Percentiles rank a stretch among this genome's conserved stretches.
Conservation (phyloP, 2,113 vertebrate genomes). For the Malaclemys terrapin region DNA sequence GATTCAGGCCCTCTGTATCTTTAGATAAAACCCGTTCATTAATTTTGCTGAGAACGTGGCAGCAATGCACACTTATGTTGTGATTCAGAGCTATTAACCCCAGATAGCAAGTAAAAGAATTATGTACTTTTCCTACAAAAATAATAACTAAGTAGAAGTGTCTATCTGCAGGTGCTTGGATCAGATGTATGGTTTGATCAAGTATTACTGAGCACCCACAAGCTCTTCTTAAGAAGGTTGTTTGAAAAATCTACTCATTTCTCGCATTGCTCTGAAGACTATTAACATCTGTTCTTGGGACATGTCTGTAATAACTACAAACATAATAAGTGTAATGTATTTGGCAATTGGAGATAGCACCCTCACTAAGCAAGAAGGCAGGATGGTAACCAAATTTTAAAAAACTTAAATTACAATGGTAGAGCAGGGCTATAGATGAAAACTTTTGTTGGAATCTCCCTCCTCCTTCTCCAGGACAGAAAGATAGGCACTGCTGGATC, state of each 20-base stretch:
- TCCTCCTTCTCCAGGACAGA: background rate
- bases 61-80: background rate
- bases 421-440: background rate
- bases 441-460: background rate
- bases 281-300: background rate
- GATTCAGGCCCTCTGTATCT: background rate
- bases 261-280: background rate
- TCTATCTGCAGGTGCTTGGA: background rate
- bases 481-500: background rate
- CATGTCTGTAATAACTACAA: background rate
- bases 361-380: background rate
- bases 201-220: constrained; percentile 2
- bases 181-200: background rate
- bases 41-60: background rate
- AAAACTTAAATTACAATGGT: background rate
- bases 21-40: background rate
- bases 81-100: background rate
- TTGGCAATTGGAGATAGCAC: background rate
- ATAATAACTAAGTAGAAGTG: constrained; percentile 11
- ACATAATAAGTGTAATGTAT: background rate
- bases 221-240: background rate
- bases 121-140: background rate
- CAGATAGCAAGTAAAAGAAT: background rate
- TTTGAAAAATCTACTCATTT: background rate
- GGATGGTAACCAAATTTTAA: background rate